Evolutionary conservation across 2,888 invertebrate species (phyloP).

Genomic region (Dryomyza anilis): DNA sequence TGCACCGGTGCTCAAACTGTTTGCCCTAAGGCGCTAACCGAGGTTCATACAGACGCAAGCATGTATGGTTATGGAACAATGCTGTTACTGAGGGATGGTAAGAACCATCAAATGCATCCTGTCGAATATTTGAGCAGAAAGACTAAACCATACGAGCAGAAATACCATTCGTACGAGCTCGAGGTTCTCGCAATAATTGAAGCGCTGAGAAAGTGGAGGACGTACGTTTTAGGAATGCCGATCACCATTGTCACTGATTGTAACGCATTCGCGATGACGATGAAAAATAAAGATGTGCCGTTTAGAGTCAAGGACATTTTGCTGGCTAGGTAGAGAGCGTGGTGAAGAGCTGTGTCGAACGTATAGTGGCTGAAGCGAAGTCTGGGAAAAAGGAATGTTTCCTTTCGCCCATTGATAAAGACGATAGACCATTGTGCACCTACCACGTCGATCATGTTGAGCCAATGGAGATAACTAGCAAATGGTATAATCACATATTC

Average conservation of each 20-base stretch:
- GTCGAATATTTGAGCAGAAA: background rate
- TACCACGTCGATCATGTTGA: constrained; percentile 52
- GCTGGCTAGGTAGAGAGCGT: constrained; percentile 14
- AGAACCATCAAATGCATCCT: background rate
- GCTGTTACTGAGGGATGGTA: background rate
- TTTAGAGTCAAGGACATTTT: no score
- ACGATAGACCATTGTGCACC: constrained; percentile 42
- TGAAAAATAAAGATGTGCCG: constrained; percentile 37
- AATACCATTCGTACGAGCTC: background rate
- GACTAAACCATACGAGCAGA: background rate
- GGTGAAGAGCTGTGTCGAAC: constrained; percentile 28
- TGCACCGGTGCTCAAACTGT: background rate
- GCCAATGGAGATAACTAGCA: constrained; percentile 35
- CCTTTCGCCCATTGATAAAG: constrained; percentile 41
- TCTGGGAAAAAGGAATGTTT: constrained; percentile 40
- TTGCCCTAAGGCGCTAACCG: constrained; percentile 9
- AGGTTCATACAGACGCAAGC: no score
- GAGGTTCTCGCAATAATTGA: background rate
- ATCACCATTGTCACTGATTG: background rate
- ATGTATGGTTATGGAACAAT: background rate
- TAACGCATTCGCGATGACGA: background rate
- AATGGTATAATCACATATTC: constrained; percentile 21
- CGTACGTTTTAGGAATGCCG: background rate
- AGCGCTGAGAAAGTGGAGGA: background rate
- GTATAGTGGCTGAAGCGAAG: constrained; percentile 37